Conservation (phyloP, 2,888 invertebrate genomes). For the Oligia strigilis region DNA sequence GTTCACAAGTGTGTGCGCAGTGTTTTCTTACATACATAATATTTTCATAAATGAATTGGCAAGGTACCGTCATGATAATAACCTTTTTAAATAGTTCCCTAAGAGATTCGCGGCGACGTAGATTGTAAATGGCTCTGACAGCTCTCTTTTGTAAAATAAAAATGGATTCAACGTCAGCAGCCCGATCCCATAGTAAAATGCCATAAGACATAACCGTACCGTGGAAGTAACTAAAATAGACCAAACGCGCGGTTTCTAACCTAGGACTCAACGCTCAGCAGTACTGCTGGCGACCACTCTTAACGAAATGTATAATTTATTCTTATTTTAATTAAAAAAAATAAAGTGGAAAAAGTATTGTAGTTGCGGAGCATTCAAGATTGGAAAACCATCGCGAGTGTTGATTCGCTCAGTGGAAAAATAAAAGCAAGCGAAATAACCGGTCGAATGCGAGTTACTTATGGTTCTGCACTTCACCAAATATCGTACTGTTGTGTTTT, state of each 20-base stretch:
- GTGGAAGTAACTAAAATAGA: no score
- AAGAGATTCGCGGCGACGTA: no score
- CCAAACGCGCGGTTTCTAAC: not conserved
- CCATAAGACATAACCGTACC: no score
- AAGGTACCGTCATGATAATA: no score
- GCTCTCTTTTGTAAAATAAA: no score
- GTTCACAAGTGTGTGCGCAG: not conserved
- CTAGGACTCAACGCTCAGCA: not conserved
- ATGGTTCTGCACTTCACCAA: conserved; percentile 10
- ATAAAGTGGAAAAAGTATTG: conserved; percentile 6
- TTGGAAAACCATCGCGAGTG: conserved; percentile 20
- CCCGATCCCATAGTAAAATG: no score
- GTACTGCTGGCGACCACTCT: not conserved
- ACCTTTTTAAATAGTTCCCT: no score
- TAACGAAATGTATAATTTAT: conserved; percentile 2
- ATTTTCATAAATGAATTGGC: no score
- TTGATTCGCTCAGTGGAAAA: conserved; percentile 19
- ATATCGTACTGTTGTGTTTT: not conserved
- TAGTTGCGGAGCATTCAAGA: not conserved
- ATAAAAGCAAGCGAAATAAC: conserved; percentile 17
- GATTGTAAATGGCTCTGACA: no score
- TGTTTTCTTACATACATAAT: no score
- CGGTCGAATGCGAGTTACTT: not conserved
- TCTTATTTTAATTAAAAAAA: not conserved
- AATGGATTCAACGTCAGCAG: no score